Base-by-base conservation (phyloP, 2,797 vertebrate genomes). In the Danio choprae region DNA sequence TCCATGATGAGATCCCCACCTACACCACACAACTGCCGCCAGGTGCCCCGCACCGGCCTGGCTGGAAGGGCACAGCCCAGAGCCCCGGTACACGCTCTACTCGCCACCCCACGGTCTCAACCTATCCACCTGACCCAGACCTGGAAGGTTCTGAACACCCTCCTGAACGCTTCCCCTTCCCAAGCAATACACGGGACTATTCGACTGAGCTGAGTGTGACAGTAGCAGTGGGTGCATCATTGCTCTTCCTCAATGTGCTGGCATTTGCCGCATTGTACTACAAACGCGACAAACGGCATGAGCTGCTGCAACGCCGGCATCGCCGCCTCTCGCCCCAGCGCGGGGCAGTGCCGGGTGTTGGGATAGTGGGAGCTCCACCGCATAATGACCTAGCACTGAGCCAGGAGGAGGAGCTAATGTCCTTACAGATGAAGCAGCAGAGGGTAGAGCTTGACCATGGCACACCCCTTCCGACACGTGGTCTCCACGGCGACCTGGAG, bases 241-340 rank as follows among this genome's bases (percentile, higher is more conserved):
- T 97, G 10, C 95, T 98, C 77, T 98, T 98, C 89, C 94, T 98
- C 85, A 98, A 97, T 73, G 95, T 98, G 86, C 86, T 98, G 63
- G 97, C 97, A 76, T 98, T 98, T 12, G 96, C 96, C 0, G 96
- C 97, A 0, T 95, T 98, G 63, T 98, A 98, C 92, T 97, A 98
- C 90, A 97, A 97, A 88, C 93, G 96, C 77, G 96, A 98, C 91
- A 96, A 96, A 86, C 91, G 96, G 6, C 96, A 96, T 8, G 96
- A 97, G 94, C 92, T 97, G 74, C 92, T 96, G 75, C 94, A 95
- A 85, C 89, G 96, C 13, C 95, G 82, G 85, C 94, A 92, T 86
- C 95, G 38, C 48, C 92, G 94, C 18, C 92, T 94, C 58, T 95
- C 94, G 18, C 94, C 94, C 0, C 93, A 94, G 15, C 92, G 96